phyloP scores from a whole-genome alignment of 2,797 vertebrate genomes.

The Vipera ursinii region DNA sequence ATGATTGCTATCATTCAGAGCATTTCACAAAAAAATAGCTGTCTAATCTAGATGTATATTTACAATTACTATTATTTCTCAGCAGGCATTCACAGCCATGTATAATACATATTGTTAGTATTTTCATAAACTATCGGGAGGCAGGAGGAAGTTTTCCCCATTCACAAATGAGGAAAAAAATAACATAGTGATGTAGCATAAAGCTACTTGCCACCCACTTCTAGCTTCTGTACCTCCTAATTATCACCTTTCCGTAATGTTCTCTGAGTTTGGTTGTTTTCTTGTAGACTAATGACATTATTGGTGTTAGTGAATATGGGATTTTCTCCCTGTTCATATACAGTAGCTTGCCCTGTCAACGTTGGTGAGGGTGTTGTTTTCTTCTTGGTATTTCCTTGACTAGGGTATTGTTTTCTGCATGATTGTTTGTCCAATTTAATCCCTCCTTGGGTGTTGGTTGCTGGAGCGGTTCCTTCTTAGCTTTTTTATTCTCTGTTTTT shows the following conservation, averaged over 20 bases:
- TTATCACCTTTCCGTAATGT: neutral
- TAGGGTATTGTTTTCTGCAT: neutral
- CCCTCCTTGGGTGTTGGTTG: neutral
- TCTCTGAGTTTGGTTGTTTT: neutral
- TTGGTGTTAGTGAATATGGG: neutral
- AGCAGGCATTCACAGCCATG: neutral
- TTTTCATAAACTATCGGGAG: neutral
- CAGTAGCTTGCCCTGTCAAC: neutral
- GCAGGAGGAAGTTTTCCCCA: neutral
- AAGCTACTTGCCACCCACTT: neutral
- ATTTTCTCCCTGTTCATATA: neutral
- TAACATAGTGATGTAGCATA: neutral
- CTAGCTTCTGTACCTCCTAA: neutral
- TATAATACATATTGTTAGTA: neutral
- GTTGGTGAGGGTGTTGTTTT: neutral
- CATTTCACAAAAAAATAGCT: neutral
- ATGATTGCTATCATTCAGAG: neutral
- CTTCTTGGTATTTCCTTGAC: neutral
- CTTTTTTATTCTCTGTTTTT: neutral
- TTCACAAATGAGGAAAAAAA: neutral
- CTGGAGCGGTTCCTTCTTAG: neutral
- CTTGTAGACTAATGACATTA: neutral
- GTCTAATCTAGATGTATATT: neutral
- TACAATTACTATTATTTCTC: neutral
- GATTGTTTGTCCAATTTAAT: neutral